Evolutionary conservation across 2,797 vertebrate species (phyloP).

Genomic region (Chelonia mydas): DNA sequence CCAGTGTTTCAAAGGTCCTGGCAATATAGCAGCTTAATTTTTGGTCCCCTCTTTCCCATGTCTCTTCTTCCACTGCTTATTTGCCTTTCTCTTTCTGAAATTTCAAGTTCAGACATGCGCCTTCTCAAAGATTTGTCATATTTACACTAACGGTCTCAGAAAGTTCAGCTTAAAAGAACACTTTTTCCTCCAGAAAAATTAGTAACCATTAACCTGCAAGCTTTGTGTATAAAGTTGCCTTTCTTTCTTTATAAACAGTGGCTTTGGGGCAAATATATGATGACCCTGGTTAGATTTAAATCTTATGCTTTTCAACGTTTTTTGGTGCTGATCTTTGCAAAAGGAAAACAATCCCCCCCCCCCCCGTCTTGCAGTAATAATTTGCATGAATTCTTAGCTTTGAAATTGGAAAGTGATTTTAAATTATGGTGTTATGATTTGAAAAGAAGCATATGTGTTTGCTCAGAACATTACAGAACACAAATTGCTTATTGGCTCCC

Average conservation of each 20-base stretch:
- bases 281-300: slow-evolving; percentile 68
- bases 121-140: slow-evolving; percentile 47
- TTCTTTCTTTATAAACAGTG: slow-evolving; percentile 69
- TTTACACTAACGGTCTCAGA: slow-evolving; percentile 58
- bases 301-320: slow-evolving; percentile 48
- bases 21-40: slow-evolving; percentile 23
- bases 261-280: slow-evolving; percentile 63
- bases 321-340: not conserved
- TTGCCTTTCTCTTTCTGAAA: slow-evolving; percentile 30
- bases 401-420: not conserved
- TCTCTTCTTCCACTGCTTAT: slow-evolving; percentile 31
- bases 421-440: not conserved
- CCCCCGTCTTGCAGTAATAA: not conserved
- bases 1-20: slow-evolving; percentile 26
- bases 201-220: slow-evolving; percentile 27
- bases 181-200: slow-evolving; percentile 52
- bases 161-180: slow-evolving; percentile 65
- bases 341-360: not conserved
- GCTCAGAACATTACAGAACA: accelerated
- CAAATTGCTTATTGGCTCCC: not conserved
- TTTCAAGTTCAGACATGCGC: not conserved
- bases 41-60: not conserved
- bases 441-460: accelerated
- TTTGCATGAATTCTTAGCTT: not conserved
- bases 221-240: slow-evolving; percentile 71